phyloP scores from a whole-genome alignment of 2,797 vertebrate genomes.

The Cynopterus sphinx region DNA sequence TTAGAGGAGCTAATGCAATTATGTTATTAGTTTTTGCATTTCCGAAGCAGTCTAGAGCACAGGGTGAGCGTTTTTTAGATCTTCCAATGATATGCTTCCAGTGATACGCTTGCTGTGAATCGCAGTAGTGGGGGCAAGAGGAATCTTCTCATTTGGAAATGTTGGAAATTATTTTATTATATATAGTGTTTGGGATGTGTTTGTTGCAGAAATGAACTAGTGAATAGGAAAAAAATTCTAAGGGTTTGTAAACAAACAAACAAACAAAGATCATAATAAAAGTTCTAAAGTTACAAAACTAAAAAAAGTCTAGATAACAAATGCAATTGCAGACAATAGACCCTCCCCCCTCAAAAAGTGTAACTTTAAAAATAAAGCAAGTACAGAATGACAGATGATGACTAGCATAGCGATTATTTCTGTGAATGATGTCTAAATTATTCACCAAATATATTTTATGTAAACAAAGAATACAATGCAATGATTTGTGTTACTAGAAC shows the following conservation, averaged over 20 bases:
- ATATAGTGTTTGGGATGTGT: constrained; percentile 88
- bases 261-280: background rate
- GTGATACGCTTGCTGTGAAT: constrained; percentile 88
- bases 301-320: background rate
- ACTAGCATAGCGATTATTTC: background rate
- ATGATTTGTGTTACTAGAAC: background rate
- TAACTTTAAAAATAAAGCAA: constrained; percentile 15
- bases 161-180: constrained; percentile 90
- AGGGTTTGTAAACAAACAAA: constrained; percentile 82
- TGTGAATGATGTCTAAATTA: background rate
- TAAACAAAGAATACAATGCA: background rate
- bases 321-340: background rate
- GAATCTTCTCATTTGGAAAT: constrained; percentile 83
- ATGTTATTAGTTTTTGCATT: constrained; percentile 86
- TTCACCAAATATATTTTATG: background rate
- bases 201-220: constrained; percentile 91
- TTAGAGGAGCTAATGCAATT: constrained; percentile 78
- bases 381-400: background rate
- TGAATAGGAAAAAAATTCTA: constrained; percentile 85
- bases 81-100: constrained; percentile 84
- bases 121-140: constrained; percentile 84
- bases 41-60: constrained; percentile 85
- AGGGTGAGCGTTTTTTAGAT: constrained; percentile 88
- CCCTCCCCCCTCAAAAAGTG: rapidly evolving
- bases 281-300: background rate